These are phyloP conservation scores for Bergia sp. DNA, from an alignment of 92 coral and sea anemone genomes.

Conservation along the genomic window DNA sequence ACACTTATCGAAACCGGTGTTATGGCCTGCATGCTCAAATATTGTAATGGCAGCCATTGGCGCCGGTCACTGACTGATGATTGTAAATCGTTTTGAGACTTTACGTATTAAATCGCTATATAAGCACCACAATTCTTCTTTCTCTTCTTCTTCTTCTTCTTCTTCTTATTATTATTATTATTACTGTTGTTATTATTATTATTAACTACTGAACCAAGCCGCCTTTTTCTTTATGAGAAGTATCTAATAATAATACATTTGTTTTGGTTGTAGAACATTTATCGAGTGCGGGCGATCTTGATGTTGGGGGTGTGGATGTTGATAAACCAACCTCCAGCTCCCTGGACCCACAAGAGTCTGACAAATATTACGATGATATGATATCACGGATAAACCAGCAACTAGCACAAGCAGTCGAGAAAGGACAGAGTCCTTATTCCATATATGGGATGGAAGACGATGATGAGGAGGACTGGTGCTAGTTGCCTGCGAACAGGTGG, in stretches of 20 bases:
- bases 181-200: no score
- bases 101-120: no score
- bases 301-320: constrained; percentile 8
- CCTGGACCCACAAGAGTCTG: constrained; percentile 8
- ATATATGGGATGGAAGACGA: constrained; percentile 92
- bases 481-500: not conserved
- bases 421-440: constrained; percentile 91
- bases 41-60: no score
- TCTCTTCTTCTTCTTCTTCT: no score
- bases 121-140: no score
- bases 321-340: constrained; percentile 11
- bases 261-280: constrained; percentile 6
- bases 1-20: no score
- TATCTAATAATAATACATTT: not conserved
- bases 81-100: no score
- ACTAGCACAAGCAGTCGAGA: constrained; percentile 79
- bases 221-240: not conserved
- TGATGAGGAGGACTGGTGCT: constrained; percentile 99
- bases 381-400: constrained; percentile 88
- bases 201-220: not conserved
- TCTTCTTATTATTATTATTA: no score
- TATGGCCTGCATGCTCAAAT: no score
- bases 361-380: constrained; percentile 86
- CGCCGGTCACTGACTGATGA: no score
- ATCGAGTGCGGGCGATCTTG: constrained; percentile 41